phyloP scores from a whole-genome alignment of 2,113 vertebrate species.

The Prunella himalayana region DNA sequence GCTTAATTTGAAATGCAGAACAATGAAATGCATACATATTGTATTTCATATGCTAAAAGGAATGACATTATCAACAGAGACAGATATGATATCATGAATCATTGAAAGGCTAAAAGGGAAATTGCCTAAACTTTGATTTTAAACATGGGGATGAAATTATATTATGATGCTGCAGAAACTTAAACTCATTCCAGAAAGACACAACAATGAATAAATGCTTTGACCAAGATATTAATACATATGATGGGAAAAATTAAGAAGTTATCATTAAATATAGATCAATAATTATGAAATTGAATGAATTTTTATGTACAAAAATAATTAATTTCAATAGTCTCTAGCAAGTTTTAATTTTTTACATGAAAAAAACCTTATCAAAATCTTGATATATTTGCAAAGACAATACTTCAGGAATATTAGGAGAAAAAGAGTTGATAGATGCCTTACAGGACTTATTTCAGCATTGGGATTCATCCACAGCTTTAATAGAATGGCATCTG shows the following conservation, averaged over 20 bases:
- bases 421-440: not conserved
- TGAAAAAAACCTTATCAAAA: not conserved
- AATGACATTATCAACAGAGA: not conserved
- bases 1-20: not conserved
- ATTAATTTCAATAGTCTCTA: not conserved
- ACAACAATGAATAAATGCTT: not conserved
- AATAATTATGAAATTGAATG: not conserved
- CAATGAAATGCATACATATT: not conserved
- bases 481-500: not conserved
- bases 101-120: not conserved
- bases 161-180: not conserved
- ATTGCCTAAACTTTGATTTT: not conserved
- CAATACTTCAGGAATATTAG: not conserved
- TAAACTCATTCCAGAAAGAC: not conserved
- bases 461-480: not conserved
- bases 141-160: not conserved
- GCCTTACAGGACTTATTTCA: not conserved
- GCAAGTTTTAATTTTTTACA: not conserved
- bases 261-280: not conserved
- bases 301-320: not conserved
- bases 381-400: not conserved
- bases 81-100: not conserved
- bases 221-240: not conserved
- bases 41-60: not conserved
- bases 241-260: not conserved